Conservation (phyloP, 1,140 invertebrate genomes). For the Bilobella aurantiaca region DNA sequence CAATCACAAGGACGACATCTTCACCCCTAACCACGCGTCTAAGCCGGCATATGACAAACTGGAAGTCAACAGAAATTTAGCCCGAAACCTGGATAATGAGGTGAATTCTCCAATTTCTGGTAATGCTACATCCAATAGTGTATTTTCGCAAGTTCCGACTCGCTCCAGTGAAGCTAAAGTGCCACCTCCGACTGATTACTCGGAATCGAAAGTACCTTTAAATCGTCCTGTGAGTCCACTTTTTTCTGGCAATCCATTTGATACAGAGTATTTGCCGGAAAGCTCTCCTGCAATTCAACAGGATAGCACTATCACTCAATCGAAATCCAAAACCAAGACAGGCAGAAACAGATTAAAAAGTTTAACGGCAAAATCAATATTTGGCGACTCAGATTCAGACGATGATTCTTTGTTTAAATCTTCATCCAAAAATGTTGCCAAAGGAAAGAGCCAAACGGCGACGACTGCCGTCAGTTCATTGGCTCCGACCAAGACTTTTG, state of each 20-base stretch:
- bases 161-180: too few relatives aligned
- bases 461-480: too few relatives aligned
- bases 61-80: too few relatives aligned
- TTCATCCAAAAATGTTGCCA: background rate
- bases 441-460: too few relatives aligned
- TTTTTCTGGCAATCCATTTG: background rate
- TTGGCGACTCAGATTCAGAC: constrained; percentile 35
- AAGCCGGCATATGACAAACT: background rate
- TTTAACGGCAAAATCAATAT: constrained; percentile 22
- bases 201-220: too few relatives aligned
- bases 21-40: constrained; percentile 5
- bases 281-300: background rate
- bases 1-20: constrained; percentile 15
- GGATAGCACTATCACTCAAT: background rate
- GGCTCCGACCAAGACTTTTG: too few relatives aligned
- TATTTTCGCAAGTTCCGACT: too few relatives aligned
- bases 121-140: too few relatives aligned
- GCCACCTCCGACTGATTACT: too few relatives aligned
- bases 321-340: background rate
- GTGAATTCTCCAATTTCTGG: too few relatives aligned
- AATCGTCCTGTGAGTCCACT: background rate
- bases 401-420: constrained; percentile 27
- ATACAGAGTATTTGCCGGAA: background rate
- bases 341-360: background rate
- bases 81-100: too few relatives aligned